A percentile compares a stretch with the other conserved stretches of the same genome.
Conservation (phyloP, 2,888 invertebrate genomes). For the Prosapia bicincta region DNA sequence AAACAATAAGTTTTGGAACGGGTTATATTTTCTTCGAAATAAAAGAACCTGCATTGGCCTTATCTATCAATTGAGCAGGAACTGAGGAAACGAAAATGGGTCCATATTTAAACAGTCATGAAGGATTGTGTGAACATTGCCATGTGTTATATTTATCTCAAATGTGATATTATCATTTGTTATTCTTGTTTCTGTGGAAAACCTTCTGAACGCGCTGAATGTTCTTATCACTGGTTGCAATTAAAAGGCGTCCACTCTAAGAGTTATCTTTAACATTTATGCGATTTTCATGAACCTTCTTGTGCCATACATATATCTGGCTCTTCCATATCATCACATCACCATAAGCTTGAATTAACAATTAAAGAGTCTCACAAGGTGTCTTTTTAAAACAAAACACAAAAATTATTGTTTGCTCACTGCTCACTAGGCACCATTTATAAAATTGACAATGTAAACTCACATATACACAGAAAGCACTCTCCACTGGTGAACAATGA, state of each 20-base stretch:
- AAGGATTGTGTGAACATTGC: background rate
- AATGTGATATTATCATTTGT: constrained; percentile 2
- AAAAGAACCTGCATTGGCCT: background rate
- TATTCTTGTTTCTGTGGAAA: background rate
- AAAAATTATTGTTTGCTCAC: background rate
- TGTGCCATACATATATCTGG: background rate
- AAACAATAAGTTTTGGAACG: background rate
- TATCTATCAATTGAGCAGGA: background rate
- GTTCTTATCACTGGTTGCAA: constrained; percentile 2
- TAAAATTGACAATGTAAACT: no score
- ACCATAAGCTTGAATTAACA: background rate
- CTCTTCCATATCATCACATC: background rate
- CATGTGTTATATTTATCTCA: constrained; percentile 4
- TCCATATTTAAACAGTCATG: constrained; percentile 2
- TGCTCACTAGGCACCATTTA: background rate
- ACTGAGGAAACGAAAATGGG: background rate
- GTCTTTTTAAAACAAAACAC: background rate
- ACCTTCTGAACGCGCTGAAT: background rate
- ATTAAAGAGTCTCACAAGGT: constrained; percentile 2
- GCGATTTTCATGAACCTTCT: background rate
- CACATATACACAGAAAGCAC: no score
- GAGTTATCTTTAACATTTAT: no score
- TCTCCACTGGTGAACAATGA: no score
- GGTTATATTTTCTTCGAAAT: background rate
- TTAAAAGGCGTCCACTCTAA: background rate